Conservation (phyloP, 2,888 invertebrate genomes). For the Drosophila affinis region DNA sequence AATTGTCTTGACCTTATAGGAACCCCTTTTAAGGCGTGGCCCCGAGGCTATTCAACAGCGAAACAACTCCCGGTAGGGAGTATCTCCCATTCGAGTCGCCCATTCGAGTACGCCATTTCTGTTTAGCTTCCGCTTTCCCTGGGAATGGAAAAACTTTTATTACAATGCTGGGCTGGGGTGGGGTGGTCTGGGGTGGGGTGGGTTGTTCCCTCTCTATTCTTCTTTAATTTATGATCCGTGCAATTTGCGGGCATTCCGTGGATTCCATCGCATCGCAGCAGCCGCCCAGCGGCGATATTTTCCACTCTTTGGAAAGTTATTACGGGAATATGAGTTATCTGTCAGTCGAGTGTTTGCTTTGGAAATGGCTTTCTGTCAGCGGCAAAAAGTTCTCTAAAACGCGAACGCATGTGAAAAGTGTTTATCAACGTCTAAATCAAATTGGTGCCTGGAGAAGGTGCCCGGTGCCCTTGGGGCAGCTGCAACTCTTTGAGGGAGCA, state of each 20-base stretch:
- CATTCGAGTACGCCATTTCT: neutral
- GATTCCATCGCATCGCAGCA: conserved; percentile 21
- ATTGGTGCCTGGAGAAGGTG: neutral
- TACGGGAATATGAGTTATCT: conserved; percentile 24
- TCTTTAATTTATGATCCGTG: conserved; percentile 65
- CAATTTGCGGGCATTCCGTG: conserved; percentile 29
- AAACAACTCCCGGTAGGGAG: neutral
- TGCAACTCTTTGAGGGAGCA: neutral
- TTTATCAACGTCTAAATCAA: conserved; percentile 8
- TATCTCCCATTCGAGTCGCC: neutral
- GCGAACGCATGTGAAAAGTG: neutral
- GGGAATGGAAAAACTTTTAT: conserved; percentile 3
- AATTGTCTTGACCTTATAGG: conserved; percentile 1
- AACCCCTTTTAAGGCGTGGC: neutral
- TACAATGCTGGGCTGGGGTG: neutral
- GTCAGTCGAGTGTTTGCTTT: conserved; percentile 5
- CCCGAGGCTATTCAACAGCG: neutral
- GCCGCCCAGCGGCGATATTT: conserved; percentile 37
- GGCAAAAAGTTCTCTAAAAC: neutral
- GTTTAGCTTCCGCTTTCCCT: neutral
- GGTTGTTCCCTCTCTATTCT: conserved; percentile 32
- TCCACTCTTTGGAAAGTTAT: conserved; percentile 30
- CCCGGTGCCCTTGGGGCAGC: neutral
- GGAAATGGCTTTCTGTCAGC: neutral
- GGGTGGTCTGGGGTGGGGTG: neutral